Evolutionary conservation across 64 coral and sea anemone species (phyloP).

Genomic region (Anthopleura sola): DNA sequence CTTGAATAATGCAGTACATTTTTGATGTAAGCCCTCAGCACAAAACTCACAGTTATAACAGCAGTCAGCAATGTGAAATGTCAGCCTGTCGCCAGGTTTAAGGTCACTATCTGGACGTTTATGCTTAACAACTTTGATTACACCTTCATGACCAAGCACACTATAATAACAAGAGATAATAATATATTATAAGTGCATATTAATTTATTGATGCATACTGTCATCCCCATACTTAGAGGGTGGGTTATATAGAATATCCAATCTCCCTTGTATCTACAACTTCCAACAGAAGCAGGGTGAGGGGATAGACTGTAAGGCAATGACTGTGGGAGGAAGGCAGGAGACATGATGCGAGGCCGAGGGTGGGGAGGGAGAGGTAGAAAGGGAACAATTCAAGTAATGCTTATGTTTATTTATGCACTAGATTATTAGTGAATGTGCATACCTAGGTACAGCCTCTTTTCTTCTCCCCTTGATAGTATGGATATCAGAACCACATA

Average conservation of each 20-base stretch:
- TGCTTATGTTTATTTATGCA: not conserved
- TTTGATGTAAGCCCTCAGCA: constrained; percentile 76
- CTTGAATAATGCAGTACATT: constrained; percentile 91
- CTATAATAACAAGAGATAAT: constrained; percentile 21
- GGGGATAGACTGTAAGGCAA: too few species aligned
- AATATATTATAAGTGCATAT: too few species aligned
- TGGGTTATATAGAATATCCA: too few species aligned
- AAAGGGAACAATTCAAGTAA: too few species aligned
- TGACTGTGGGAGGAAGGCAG: too few species aligned
- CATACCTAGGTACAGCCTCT: constrained; percentile 72
- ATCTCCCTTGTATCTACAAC: too few species aligned
- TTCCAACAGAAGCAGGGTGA: too few species aligned
- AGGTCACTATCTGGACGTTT: constrained; percentile 38
- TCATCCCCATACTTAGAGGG: too few species aligned
- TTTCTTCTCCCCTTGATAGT: constrained; percentile 75
- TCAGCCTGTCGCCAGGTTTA: constrained; percentile 70
- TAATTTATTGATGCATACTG: too few species aligned
- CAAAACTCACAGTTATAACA: constrained; percentile 73
- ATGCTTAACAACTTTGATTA: constrained; percentile 79
- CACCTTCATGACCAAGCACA: constrained; percentile 92
- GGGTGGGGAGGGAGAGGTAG: too few species aligned
- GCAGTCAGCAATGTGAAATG: constrained; percentile 81
- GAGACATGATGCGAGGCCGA: too few species aligned
- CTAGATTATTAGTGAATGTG: not conserved
- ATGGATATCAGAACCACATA: constrained; percentile 95